Conservation (phyloP, 2,888 invertebrate species). For the Caenorhabditis macrosperma region DNA sequence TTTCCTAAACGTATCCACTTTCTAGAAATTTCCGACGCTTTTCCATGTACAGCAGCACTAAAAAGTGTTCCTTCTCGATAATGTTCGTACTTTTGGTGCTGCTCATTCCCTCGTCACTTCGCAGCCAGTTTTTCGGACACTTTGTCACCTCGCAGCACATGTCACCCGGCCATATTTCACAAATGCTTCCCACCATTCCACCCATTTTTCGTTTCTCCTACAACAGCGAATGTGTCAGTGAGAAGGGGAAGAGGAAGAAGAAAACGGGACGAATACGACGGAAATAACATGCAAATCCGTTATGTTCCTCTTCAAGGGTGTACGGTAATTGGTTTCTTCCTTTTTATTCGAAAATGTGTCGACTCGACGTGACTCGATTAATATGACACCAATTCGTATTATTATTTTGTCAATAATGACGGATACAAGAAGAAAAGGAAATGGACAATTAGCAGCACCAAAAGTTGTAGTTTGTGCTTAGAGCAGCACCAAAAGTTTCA, state of each 20-base stretch:
- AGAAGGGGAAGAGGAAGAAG: too few relatives aligned
- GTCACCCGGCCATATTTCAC: background rate
- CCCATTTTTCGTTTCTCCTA: background rate
- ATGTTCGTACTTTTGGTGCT: too few relatives aligned
- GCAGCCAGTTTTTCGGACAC: too few relatives aligned
- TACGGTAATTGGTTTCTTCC: slow-evolving; percentile 46
- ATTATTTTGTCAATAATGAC: too few relatives aligned
- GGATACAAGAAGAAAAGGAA: too few relatives aligned
- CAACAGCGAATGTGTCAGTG: background rate
- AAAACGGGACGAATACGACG: too few relatives aligned
- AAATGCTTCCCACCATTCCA: background rate
- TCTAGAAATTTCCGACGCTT: too few relatives aligned
- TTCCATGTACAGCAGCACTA: background rate
- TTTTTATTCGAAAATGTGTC: background rate
- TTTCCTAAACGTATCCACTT: too few relatives aligned
- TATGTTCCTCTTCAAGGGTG: background rate
- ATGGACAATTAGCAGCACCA: background rate
- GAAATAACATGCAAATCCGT: slow-evolving; percentile 6
- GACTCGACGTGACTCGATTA: too few relatives aligned
- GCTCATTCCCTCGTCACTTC: background rate
- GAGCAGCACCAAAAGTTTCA: background rate
- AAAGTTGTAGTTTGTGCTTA: too few relatives aligned
- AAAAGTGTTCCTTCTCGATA: too few relatives aligned
- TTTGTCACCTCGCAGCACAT: background rate
- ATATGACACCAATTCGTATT: too few relatives aligned